Evolutionary conservation across 2,797 vertebrate species (phyloP), one percentile per base, ranked within the genome.

Genomic region (Sphenodon punctatus): DNA sequence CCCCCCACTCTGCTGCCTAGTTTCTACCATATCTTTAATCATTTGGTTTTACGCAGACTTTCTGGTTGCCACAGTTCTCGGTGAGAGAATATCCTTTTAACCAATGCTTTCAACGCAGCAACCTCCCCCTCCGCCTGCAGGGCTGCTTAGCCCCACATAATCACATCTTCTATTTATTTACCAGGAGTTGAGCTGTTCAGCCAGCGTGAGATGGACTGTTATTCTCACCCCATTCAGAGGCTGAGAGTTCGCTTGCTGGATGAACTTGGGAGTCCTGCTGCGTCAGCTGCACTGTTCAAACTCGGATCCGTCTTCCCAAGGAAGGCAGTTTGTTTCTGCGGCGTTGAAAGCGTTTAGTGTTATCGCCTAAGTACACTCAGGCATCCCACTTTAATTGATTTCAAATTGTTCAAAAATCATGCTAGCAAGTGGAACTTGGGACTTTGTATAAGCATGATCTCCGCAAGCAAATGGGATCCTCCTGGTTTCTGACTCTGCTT

Each of bases 11-110:
- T n/a, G n/a, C n/a, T n/a, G n/a, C n/a, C n/a, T n/a, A n/a, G n/a
- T n/a, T n/a, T n/a, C n/a, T n/a, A n/a, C n/a, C n/a, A n/a, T n/a
- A n/a, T n/a, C n/a, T n/a, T n/a, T n/a, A n/a, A n/a, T n/a, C n/a
- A n/a, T n/a, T n/a, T n/a, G n/a, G n/a, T n/a, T n/a, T n/a, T n/a
- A n/a, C n/a, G n/a, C n/a, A n/a, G n/a, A n/a, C n/a, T n/a, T n/a
- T n/a, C n/a, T n/a, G n/a, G n/a, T n/a, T n/a, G n/a, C n/a, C n/a
- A n/a, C n/a, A n/a, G 41, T 78, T 66, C 67, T 64, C 51, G 46
- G 67, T 76, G 83, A 42, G 71, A 17, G 80, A 81, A 72, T 71
- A 76, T 58, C 58, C 58, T 58, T 61, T 39, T 51, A 81, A 22
- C 67, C 49, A 59, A 65, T 51, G 74, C 66, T 69, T 75, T 68